A percentile compares a stretch with the other conserved stretches of the same genome.
Conservation (phyloP, 2,888 invertebrate species). For the Pegoplata infirma region DNA sequence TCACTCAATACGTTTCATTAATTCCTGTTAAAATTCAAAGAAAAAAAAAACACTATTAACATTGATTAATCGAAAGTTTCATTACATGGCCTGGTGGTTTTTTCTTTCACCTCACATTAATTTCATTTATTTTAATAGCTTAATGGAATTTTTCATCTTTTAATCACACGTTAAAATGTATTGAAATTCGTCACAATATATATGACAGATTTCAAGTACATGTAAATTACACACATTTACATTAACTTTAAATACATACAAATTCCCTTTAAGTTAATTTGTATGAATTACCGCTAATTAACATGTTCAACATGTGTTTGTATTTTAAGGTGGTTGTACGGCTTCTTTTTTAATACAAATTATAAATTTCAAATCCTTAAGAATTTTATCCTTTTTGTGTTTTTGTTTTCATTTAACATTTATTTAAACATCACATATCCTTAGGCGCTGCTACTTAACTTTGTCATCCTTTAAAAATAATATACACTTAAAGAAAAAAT, state of each 20-base stretch:
- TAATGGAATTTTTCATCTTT: background rate
- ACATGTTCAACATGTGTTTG: background rate
- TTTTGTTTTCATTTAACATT: background rate
- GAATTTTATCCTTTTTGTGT: background rate
- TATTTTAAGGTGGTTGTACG: background rate
- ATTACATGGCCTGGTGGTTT: too few relatives aligned
- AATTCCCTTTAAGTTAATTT: background rate
- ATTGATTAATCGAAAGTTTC: too few relatives aligned
- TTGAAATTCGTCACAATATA: too few relatives aligned
- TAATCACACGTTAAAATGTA: too few relatives aligned
- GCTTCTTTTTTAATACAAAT: too few relatives aligned
- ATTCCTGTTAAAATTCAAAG: too few relatives aligned
- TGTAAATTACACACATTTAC: background rate
- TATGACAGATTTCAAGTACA: too few relatives aligned
- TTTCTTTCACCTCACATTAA: background rate
- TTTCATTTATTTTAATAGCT: background rate
- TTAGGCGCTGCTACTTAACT: background rate
- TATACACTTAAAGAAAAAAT: too few relatives aligned
- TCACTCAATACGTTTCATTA: too few relatives aligned
- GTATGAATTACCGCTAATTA: background rate
- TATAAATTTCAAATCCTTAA: background rate
- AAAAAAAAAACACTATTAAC: too few relatives aligned
- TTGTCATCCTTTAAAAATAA: too few relatives aligned
- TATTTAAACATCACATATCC: background rate
- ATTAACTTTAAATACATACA: background rate